phyloP scores from a whole-genome alignment of 1,140 invertebrate species.

The Tetramorium simillimum region DNA sequence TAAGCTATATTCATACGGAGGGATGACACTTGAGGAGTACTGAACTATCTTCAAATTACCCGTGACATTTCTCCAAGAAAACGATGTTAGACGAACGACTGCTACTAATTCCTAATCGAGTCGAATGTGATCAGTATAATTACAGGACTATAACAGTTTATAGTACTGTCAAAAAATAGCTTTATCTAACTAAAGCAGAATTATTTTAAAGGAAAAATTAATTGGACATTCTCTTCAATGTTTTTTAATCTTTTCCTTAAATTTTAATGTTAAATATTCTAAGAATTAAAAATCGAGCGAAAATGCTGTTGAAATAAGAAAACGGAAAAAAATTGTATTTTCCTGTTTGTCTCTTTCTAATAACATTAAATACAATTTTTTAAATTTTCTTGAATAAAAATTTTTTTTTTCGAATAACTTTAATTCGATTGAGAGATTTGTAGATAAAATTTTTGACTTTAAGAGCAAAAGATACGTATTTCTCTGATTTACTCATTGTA shows the following conservation, averaged over 20 bases:
- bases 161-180: not conserved
- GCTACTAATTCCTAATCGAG: slow-evolving; percentile 41
- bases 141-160: not conserved
- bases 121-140: not conserved
- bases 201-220: not conserved
- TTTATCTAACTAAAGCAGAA: not conserved
- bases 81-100: slow-evolving; percentile 15
- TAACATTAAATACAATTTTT: not conserved
- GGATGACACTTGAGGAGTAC: not conserved
- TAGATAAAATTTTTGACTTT: not conserved
- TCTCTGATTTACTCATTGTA: not conserved
- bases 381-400: not conserved
- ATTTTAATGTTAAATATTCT: not conserved
- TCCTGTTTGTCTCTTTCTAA: not conserved
- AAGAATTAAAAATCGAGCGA: not conserved
- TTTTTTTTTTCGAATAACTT: not conserved
- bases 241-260: not conserved
- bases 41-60: slow-evolving; percentile 65
- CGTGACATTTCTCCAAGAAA: slow-evolving; percentile 15
- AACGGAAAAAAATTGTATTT: not conserved
- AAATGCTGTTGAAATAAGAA: not conserved
- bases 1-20: slow-evolving; percentile 80
- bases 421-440: not conserved
- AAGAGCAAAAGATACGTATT: not conserved
- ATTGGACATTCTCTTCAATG: not conserved